Base-by-base conservation (phyloP, 2,888 invertebrate genomes). In the Ochropleura leucogaster region DNA sequence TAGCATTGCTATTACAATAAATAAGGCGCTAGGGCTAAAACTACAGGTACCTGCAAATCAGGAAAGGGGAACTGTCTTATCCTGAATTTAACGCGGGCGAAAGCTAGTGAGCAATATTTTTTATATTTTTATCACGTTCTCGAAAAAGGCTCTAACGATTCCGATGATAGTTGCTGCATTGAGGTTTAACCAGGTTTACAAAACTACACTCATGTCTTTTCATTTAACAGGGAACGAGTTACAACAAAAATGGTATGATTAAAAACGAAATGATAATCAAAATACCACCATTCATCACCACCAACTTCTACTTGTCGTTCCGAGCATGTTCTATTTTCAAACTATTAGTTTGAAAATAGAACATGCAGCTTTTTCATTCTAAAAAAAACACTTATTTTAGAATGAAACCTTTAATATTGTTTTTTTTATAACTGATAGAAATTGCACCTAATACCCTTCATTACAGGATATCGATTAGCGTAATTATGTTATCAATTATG, bases 381-480 rank as follows among this genome's bases (percentile, higher is more conserved):
- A n/a, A n/a, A n/a, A n/a, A n/a, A n/a, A n/a, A n/a, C n/a, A n/a
- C n/a, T n/a, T n/a, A n/a, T n/a, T 30, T 60, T 62, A 40, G 47
- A 69, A 76, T 82, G 76, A 70, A 14, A 63, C 46, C 20, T 67
- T 42, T 85, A 82, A 66, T 76, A 30, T n/a, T 30, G 30, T 30
- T 30, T 30, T 30, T 2, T 30, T 30, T 30, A 30, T 30, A 1
- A 30, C 3, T 30, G 30, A 30, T 30, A 30, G 68, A 69, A 85
- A 69, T 72, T 80, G n/a, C 62, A 80, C 57, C 65, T 69, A 70
- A 71, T 69, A 76, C n/a, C 46, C 14, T 42, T 59, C 3, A 76
- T 85, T 81, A 85, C 20, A 59, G 51, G 18, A 67, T 67, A 84
- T 81, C 69, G 49, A 75, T 75, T 80, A 70, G 53, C 47, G n/a